phyloP scores from a whole-genome alignment of 2,113 vertebrate genomes.

The Pseudopipra pipra region DNA sequence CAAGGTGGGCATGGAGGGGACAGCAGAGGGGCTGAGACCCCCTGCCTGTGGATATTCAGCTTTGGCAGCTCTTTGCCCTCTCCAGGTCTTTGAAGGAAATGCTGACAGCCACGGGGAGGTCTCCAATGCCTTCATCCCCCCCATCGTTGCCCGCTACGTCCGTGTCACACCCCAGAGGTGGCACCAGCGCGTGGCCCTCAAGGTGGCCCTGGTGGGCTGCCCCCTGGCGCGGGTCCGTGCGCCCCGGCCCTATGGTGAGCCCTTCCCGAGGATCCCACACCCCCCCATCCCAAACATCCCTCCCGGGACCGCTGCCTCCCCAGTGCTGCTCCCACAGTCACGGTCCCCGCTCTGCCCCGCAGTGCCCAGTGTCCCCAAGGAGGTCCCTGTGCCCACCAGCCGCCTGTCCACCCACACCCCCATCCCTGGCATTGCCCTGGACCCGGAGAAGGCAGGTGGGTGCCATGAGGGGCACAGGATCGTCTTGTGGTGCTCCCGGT shows the following conservation, averaged over 20 bases:
- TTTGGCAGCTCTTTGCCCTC: background rate
- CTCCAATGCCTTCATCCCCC: conserved; percentile 80
- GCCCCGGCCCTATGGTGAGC: background rate
- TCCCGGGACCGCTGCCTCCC: background rate
- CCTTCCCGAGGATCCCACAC: no score
- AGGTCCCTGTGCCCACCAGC: conserved; percentile 6
- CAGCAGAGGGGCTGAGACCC: background rate
- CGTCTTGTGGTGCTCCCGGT: background rate
- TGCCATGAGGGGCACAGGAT: background rate
- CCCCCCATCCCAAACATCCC: rapidly evolving
- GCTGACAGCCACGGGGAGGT: conserved; percentile 67
- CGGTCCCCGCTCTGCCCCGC: rapidly evolving
- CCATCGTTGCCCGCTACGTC: conserved; percentile 77
- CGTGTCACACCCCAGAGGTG: conserved; percentile 76
- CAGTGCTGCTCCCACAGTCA: background rate
- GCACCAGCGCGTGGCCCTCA: conserved; percentile 66
- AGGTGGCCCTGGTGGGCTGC: conserved; percentile 81
- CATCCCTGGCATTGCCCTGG: background rate
- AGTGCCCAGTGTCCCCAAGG: conserved; percentile 22
- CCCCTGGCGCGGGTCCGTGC: background rate
- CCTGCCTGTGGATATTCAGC: rapidly evolving
- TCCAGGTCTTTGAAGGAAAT: conserved; percentile 82
- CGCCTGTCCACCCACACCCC: rapidly evolving
- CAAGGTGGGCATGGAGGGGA: conserved; percentile 66
- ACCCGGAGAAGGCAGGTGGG: conserved; percentile 33